Conservation (phyloP, 2,888 invertebrate genomes). For the Andricus curvator region DNA sequence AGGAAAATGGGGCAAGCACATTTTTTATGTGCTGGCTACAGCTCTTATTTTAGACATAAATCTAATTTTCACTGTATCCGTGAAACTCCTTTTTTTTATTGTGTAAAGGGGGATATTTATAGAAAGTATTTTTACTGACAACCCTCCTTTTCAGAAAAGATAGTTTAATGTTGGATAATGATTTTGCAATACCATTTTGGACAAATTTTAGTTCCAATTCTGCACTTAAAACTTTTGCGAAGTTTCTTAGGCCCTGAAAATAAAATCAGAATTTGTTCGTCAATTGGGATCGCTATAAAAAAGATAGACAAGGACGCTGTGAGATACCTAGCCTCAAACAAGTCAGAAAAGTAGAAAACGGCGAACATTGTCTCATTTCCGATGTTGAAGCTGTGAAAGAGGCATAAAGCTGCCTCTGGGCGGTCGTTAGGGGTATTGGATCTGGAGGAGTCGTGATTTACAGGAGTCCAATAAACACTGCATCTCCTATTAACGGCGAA, state of each 20-base stretch:
- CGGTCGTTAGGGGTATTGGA: conserved; percentile 39
- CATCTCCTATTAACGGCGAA: neutral
- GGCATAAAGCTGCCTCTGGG: conserved; percentile 24
- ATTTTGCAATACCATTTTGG: no score
- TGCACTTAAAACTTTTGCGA: neutral
- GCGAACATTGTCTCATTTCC: conserved; percentile 1
- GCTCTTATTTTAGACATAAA: no score
- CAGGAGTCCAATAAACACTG: conserved; percentile 42
- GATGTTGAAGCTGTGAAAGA: conserved; percentile 15
- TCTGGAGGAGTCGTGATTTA: conserved; percentile 43
- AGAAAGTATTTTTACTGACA: no score
- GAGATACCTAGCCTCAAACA: neutral
- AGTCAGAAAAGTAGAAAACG: conserved; percentile 11
- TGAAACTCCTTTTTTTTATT: no score
- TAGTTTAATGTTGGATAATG: no score
- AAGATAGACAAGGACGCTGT: neutral
- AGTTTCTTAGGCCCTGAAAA: neutral
- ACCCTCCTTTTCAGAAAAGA: no score
- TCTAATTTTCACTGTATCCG: no score
- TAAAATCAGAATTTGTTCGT: neutral
- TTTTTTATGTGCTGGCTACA: no score
- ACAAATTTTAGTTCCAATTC: no score
- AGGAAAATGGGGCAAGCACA: no score
- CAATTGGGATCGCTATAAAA: neutral
- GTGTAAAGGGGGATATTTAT: no score